Conservation (phyloP, 2,888 invertebrate species). For the Troides oblongomaculatus region DNA sequence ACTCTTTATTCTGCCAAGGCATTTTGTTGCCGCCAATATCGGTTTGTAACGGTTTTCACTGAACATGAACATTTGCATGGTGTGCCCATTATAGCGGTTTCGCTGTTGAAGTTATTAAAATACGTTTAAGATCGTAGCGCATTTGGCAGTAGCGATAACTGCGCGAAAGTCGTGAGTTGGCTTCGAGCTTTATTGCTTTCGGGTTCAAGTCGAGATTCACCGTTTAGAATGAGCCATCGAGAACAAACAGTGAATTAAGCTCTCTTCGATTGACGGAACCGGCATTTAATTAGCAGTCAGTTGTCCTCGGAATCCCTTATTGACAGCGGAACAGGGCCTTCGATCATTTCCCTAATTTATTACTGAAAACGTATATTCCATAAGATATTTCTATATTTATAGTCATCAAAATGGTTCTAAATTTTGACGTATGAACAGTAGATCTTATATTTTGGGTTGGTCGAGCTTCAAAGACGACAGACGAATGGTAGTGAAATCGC, state of each 20-base stretch:
- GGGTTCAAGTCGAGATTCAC: slow-evolving; percentile 62
- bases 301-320: slow-evolving; percentile 41
- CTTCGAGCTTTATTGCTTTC: slow-evolving; percentile 73
- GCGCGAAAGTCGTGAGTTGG: slow-evolving; percentile 70
- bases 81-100: slow-evolving; percentile 67
- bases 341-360: slow-evolving; percentile 37
- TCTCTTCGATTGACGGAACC: slow-evolving; percentile 47
- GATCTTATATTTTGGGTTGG: no score
- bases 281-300: slow-evolving; percentile 61
- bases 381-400: not conserved
- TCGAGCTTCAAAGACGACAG: slow-evolving; percentile 30
- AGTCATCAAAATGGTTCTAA: not conserved
- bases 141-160: slow-evolving; percentile 69
- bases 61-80: slow-evolving; percentile 71
- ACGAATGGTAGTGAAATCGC: slow-evolving; percentile 50
- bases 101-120: slow-evolving; percentile 73
- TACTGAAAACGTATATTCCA: slow-evolving; percentile 36
- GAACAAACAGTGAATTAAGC: slow-evolving; percentile 68
- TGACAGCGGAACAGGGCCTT: slow-evolving; percentile 34
- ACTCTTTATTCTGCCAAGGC: slow-evolving; percentile 71
- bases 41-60: slow-evolving; percentile 64
- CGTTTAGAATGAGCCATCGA: slow-evolving; percentile 57
- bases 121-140: slow-evolving; percentile 71
- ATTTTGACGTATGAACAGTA: no score
- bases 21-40: slow-evolving; percentile 66